Evolutionary conservation across 1,140 invertebrate genomes (phyloP), one percentile per base, ranked within the genome.

Genomic region (Gryllus bimaculatus): DNA sequence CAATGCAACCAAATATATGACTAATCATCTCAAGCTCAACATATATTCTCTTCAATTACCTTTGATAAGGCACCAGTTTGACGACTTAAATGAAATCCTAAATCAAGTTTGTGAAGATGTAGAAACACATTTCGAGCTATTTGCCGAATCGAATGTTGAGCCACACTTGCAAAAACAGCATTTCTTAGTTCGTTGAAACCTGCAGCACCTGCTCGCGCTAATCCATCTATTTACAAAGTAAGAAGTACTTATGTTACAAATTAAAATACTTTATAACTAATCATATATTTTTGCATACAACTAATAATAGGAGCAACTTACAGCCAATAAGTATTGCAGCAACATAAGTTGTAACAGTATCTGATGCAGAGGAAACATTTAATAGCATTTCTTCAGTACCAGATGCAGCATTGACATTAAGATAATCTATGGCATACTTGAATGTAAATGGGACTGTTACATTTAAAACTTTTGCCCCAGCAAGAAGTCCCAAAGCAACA

Each of bases 81-180:
- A 81, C 96, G 89, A 78, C 90, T 92, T 10, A 99, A 87, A 87
- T 99, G 98, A 88, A 99, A 99, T 79, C 91, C 89, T 49, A 99
- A 88, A 88, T 99, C 98, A 80, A 99, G 87, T 85, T 93, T 94
- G 85, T 99, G 98, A 47, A 99, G 87, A 88, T 99, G 98, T n/a
- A 94, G 86, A 86, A 99, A 99, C 12, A 99, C 96, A 87, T 97
- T 98, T 85, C 90, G 93, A 0, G 97, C 96, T 81, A 99, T 94
- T 86, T 93, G 92, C 77, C 98, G 87, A 81, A 99, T 98, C 8
- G 98, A 99, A 86, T 95, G 93, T 85, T 99, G 98, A 0, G 98
- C 97, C n/a, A 99, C 98, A 86, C 93, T 94, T 8, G 97, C 97
- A 88, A 99, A 99, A 26, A 99, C 96, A 10, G 98, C 97, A 88